Conservation (phyloP, 2,113 vertebrate species). For the Mionectes macconnelli region DNA sequence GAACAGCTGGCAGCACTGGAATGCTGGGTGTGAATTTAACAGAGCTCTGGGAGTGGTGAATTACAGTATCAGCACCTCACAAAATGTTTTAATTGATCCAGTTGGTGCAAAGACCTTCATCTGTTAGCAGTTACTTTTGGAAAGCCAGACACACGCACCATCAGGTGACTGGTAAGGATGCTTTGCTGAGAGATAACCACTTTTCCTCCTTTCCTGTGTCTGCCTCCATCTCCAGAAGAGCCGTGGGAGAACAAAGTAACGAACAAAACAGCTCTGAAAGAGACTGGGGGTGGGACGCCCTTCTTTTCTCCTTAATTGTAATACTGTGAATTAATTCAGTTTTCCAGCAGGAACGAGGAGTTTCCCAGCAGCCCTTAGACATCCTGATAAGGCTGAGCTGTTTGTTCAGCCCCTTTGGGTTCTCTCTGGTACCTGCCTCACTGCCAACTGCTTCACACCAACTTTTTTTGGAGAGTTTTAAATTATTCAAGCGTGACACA, state of each 20-base stretch:
- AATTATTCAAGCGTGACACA: constrained; percentile 18
- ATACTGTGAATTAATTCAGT: constrained; percentile 35
- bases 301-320: constrained; percentile 42
- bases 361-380: constrained; percentile 48
- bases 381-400: constrained; percentile 51
- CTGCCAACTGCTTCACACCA: constrained; percentile 29
- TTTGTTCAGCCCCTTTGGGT: constrained; percentile 41
- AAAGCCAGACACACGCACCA: background rate
- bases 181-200: background rate
- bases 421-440: constrained; percentile 21
- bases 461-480: constrained; percentile 34
- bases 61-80: background rate
- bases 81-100: background rate
- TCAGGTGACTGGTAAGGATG: background rate
- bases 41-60: background rate
- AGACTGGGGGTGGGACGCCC: constrained; percentile 5
- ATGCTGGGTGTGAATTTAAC: background rate
- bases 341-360: constrained; percentile 2
- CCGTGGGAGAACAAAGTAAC: background rate
- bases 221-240: background rate
- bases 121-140: background rate
- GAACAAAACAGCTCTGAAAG: background rate
- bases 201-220: background rate
- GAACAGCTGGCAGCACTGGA: background rate
- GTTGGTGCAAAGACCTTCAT: background rate